These are phyloP conservation scores for Plectropomus leopardus DNA, from an alignment of 2,113 vertebrate species.

Conservation along the genomic window DNA sequence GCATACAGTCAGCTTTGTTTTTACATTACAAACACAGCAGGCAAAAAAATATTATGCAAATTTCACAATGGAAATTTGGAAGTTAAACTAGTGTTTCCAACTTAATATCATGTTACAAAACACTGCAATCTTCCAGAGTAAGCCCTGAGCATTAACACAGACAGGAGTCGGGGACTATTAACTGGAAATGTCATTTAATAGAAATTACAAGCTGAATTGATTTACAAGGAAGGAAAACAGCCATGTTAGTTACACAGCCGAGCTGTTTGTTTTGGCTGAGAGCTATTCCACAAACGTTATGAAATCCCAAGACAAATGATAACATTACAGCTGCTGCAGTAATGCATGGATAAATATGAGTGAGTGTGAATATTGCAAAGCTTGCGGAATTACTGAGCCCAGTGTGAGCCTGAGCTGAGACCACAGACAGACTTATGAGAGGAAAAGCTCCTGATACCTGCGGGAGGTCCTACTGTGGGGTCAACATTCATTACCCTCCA, in stretches of 20 bases:
- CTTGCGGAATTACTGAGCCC: constrained; percentile 51
- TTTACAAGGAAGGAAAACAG: constrained; percentile 74
- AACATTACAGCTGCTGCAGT: constrained; percentile 63
- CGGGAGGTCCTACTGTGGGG: constrained; percentile 38
- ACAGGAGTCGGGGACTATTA: constrained; percentile 61
- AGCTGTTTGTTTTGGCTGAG: constrained; percentile 72
- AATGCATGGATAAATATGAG: constrained; percentile 49
- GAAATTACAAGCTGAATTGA: constrained; percentile 72
- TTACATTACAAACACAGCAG: background rate
- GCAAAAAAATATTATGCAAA: background rate
- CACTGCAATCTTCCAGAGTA: constrained; percentile 4
- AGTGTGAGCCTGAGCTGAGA: constrained; percentile 29
- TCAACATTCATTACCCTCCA: constrained; percentile 14
- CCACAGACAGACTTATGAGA: constrained; percentile 50
- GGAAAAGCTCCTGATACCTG: constrained; percentile 33
- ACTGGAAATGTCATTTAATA: constrained; percentile 78
- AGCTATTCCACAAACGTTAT: constrained; percentile 67
- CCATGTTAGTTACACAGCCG: constrained; percentile 57
- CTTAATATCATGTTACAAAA: constrained; percentile 41
- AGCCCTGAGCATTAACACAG: constrained; percentile 26
- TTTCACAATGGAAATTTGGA: constrained; percentile 27
- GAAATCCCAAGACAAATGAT: constrained; percentile 67
- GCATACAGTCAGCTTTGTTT: background rate
- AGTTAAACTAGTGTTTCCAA: background rate
- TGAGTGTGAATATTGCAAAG: constrained; percentile 58